Conservation (phyloP, 2,888 invertebrate genomes). For the Bombyx huttoni region DNA sequence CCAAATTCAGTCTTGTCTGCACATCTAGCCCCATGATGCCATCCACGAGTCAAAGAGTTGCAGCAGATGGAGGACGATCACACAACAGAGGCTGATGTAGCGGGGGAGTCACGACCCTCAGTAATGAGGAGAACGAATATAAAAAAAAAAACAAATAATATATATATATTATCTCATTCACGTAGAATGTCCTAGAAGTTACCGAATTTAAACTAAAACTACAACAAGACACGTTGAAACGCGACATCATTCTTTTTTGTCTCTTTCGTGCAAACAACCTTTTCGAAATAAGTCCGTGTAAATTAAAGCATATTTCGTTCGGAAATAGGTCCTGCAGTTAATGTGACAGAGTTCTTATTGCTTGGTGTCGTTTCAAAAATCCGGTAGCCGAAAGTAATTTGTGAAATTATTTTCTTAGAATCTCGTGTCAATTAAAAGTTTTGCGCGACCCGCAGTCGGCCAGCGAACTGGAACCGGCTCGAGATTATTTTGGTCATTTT, state of each 20-base stretch:
- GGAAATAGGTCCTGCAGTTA: not conserved
- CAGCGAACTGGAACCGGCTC: not conserved
- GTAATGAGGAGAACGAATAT: no score
- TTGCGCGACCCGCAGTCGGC: slow-evolving; percentile 13
- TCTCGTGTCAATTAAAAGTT: slow-evolving; percentile 59
- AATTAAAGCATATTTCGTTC: not conserved
- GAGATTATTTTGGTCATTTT: not conserved
- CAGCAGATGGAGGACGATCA: no score
- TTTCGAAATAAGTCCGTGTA: slow-evolving; percentile 25
- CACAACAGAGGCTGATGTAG: no score
- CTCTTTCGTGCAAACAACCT: slow-evolving; percentile 30
- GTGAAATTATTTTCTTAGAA: slow-evolving; percentile 73
- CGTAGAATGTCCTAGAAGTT: no score
- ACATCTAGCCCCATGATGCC: no score
- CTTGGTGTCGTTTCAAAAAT: slow-evolving; percentile 52
- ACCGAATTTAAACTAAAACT: slow-evolving; percentile 10
- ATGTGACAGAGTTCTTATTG: slow-evolving; percentile 34
- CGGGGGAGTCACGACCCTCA: no score
- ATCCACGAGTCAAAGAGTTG: no score
- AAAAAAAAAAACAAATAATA: no score
- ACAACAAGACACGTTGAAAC: slow-evolving; percentile 22
- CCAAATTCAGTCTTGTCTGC: no score
- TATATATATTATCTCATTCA: no score
- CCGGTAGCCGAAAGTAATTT: slow-evolving; percentile 71
- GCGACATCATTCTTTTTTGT: slow-evolving; percentile 33